Evolutionary conservation across 2,113 vertebrate species (phyloP).

Genomic region (Trogon melanurus): DNA sequence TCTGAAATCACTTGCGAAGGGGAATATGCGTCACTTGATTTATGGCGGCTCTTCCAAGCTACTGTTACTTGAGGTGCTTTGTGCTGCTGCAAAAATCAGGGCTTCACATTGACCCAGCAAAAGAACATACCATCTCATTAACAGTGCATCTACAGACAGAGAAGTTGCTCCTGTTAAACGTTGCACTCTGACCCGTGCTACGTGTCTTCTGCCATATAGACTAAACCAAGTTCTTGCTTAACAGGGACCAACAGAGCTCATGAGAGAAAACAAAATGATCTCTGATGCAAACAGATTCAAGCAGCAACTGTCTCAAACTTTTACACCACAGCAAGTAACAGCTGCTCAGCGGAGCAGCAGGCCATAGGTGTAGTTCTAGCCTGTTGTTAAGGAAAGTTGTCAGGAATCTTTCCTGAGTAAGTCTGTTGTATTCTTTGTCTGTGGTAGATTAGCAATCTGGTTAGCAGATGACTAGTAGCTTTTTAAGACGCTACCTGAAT

Average conservation of each 20-base stretch:
- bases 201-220: neutral
- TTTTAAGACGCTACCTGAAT: neutral
- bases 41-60: neutral
- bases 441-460: neutral
- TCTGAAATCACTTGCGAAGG: neutral
- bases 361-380: accelerated
- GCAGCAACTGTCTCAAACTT: neutral
- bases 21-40: neutral
- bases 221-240: neutral
- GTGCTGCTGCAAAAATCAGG: neutral
- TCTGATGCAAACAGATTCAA: neutral
- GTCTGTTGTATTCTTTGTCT: neutral
- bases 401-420: neutral
- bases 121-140: neutral
- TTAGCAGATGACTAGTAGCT: neutral
- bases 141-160: neutral
- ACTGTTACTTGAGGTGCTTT: neutral
- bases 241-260: neutral
- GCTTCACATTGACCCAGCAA: neutral
- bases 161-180: neutral
- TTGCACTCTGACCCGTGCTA: accelerated
- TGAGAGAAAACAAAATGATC: neutral
- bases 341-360: neutral
- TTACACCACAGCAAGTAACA: accelerated
- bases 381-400: neutral